These are phyloP conservation scores for Andrena camellia DNA, from an alignment of 2,888 invertebrate genomes.

Conservation along the genomic window DNA sequence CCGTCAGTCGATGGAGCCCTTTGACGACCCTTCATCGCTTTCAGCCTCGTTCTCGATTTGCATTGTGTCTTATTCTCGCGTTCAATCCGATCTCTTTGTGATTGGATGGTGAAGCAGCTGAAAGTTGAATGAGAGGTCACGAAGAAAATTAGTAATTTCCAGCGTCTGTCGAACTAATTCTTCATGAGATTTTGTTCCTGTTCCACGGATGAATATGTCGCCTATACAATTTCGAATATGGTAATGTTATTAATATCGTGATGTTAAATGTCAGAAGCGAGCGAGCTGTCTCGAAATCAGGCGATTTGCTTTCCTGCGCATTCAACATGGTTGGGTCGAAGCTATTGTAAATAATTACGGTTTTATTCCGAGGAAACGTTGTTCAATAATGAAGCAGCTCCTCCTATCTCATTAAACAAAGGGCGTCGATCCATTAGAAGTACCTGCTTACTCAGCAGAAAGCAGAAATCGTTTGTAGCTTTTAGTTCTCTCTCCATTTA, in stretches of 20 bases:
- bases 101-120: not conserved
- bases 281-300: not conserved
- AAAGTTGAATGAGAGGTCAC: not conserved
- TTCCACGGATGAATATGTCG: not conserved
- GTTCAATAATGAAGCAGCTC: conserved; percentile 49
- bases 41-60: not conserved
- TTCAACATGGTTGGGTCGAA: conserved; percentile 17
- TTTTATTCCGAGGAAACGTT: conserved; percentile 38
- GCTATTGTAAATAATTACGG: conserved; percentile 40
- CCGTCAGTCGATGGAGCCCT: not conserved
- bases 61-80: not conserved
- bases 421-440: conserved; percentile 54
- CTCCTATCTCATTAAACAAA: conserved; percentile 59
- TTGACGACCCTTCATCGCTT: not conserved
- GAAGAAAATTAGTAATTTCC: not conserved
- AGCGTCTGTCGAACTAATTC: not conserved
- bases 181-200: too few species aligned
- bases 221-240: not conserved
- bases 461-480: conserved; percentile 52
- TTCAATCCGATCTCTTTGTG: not conserved
- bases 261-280: conserved; percentile 4
- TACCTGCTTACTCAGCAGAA: conserved; percentile 41
- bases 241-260: too few species aligned
- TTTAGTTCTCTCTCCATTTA: conserved; percentile 21
- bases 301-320: conserved; percentile 14